These are phyloP conservation scores for Volucella inanis DNA, from an alignment of 2,888 invertebrate genomes.

Conservation along the genomic window DNA sequence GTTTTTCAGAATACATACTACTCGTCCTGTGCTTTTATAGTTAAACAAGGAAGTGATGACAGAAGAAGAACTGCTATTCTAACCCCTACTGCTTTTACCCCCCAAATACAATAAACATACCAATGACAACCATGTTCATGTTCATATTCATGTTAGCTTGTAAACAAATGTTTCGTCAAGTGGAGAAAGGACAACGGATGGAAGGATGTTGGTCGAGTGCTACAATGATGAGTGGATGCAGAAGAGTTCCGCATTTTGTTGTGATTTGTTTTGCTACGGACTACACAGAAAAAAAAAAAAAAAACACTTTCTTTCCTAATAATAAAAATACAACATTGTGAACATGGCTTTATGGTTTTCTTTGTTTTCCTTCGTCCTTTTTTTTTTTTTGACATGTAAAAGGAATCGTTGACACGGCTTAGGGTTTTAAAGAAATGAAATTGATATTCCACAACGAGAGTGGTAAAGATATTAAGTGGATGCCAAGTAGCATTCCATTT, in stretches of 20 bases:
- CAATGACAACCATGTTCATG: not conserved
- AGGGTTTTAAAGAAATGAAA: slow-evolving; percentile 19
- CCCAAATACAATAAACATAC: not conserved
- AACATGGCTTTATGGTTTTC: slow-evolving; percentile 30
- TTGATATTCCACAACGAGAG: slow-evolving; percentile 49
- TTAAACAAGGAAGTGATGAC: slow-evolving; percentile 48
- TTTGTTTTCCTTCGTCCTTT: slow-evolving; percentile 11
- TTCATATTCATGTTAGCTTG: slow-evolving; percentile 47
- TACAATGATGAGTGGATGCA: slow-evolving; percentile 1
- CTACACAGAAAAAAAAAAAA: not conserved
- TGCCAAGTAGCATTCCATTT: slow-evolving; percentile 31
- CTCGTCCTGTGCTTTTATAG: not conserved
- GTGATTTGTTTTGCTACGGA: slow-evolving; percentile 2
- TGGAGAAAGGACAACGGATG: slow-evolving; percentile 68
- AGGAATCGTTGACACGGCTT: slow-evolving; percentile 27
- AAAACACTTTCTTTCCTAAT: not conserved
- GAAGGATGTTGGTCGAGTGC: slow-evolving; percentile 47
- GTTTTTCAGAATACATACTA: no score
- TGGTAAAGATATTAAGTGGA: slow-evolving; percentile 36
- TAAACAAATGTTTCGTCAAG: slow-evolving; percentile 68
- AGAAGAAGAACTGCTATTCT: not conserved
- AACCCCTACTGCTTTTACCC: no score
- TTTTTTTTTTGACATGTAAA: slow-evolving; percentile 3
- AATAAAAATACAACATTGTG: not conserved
- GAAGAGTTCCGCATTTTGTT: slow-evolving; percentile 32